Percentiles rank a stretch among this genome's conserved stretches.
Conservation (phyloP, 2,113 vertebrate genomes). For the Amphiprion percula region DNA sequence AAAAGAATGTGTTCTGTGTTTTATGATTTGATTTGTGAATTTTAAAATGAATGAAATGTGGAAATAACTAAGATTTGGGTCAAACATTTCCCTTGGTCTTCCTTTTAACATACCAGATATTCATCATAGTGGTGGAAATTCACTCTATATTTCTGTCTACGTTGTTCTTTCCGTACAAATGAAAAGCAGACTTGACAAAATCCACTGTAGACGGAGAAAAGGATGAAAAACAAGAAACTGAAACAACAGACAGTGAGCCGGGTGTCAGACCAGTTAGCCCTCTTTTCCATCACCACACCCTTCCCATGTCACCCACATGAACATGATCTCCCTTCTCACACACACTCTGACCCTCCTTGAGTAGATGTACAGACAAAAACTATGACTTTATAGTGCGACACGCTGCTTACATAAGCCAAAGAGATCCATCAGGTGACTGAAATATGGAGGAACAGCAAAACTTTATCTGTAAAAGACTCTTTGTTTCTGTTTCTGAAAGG, state of each 20-base stretch:
- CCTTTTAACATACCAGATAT: not conserved
- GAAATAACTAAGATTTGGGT: not conserved
- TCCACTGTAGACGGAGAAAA: not conserved
- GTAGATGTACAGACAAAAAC: conserved; percentile 14
- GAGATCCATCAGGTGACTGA: conserved; percentile 41
- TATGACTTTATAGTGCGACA: conserved; percentile 24
- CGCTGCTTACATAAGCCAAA: conserved; percentile 38
- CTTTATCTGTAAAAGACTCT: conserved; percentile 22
- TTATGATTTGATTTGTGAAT: too few relatives aligned
- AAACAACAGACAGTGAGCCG: conserved; percentile 15
- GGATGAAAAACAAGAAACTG: conserved; percentile 6
- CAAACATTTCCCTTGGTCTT: not conserved
- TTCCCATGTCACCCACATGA: conserved; percentile 48
- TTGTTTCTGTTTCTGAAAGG: conserved; percentile 23
- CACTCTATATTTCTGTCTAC: not conserved
- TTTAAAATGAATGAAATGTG: too few relatives aligned
- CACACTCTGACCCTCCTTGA: not conserved
- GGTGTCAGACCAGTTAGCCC: conserved; percentile 68
- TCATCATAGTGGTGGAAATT: not conserved
- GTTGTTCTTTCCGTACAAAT: not conserved
- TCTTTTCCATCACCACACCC: conserved; percentile 58
- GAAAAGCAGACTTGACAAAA: not conserved
- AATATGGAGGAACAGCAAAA: not conserved
- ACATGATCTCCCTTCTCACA: conserved; percentile 62
- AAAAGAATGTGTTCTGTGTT: too few relatives aligned